phyloP scores from a whole-genome alignment of 1,140 invertebrate species.

The Drosophila takahashii region DNA sequence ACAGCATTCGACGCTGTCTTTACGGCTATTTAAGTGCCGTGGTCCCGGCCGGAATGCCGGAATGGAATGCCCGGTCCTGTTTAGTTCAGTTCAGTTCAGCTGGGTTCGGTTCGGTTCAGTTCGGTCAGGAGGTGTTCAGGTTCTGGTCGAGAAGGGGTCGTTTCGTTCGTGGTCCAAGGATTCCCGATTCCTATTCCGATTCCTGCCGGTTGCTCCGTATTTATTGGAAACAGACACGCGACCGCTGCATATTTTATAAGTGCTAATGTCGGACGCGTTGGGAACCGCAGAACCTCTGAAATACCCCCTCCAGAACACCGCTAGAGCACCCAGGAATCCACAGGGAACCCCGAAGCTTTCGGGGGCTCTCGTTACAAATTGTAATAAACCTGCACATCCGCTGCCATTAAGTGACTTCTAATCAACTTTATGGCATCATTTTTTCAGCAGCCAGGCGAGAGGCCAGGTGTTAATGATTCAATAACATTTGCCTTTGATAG shows the following conservation, averaged over 20 bases:
- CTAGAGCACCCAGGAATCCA: background rate
- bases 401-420: conserved; percentile 80
- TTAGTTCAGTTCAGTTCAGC: conserved; percentile 4
- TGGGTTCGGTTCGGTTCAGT: conserved; percentile 8
- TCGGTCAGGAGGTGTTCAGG: background rate
- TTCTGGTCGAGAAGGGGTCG: no score
- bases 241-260: conserved; percentile 78
- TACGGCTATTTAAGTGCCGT: conserved; percentile 42
- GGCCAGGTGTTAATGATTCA: conserved; percentile 80
- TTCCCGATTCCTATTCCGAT: conserved; percentile 10
- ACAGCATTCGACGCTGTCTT: conserved; percentile 23
- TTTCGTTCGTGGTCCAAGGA: conserved; percentile 18
- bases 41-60: conserved; percentile 9
- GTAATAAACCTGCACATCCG: conserved; percentile 80
- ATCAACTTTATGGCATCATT: conserved; percentile 80
- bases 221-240: conserved; percentile 80
- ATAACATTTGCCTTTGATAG: conserved; percentile 78
- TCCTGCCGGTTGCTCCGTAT: conserved; percentile 43
- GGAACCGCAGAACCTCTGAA: background rate
- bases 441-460: conserved; percentile 36
- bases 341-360: conserved; percentile 1
- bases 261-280: conserved; percentile 33
- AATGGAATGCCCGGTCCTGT: conserved; percentile 24
- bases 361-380: conserved; percentile 73
- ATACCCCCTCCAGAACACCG: no score